Evolutionary conservation across 2,888 invertebrate genomes (phyloP).

Genomic region (Unio delphinus): DNA sequence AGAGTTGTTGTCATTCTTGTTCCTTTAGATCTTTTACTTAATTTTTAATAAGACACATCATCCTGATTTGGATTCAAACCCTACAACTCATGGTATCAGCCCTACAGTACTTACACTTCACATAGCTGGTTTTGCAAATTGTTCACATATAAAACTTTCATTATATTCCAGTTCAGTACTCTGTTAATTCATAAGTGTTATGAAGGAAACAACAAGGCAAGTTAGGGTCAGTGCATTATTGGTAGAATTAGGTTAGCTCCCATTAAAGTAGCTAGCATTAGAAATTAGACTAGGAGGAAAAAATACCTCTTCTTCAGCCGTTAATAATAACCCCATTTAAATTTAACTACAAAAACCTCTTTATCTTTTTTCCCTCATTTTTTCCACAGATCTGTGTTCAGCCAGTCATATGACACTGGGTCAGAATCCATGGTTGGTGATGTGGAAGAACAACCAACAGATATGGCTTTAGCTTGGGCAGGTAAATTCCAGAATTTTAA

Average conservation of each 20-base stretch:
- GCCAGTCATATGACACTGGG: constrained; percentile 64
- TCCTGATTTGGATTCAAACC: too few relatives aligned
- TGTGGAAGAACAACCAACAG: constrained; percentile 53
- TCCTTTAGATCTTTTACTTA: background rate
- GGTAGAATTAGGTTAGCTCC: background rate
- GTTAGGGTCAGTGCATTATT: too few relatives aligned
- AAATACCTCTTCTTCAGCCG: background rate
- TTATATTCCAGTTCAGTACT: too few relatives aligned
- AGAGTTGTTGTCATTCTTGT: background rate
- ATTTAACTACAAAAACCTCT: too few relatives aligned
- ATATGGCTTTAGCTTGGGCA: constrained; percentile 53
- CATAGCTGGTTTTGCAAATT: too few relatives aligned
- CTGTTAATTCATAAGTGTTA: too few relatives aligned
- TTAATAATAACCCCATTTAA: background rate
- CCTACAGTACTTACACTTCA: too few relatives aligned
- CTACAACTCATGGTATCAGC: too few relatives aligned
- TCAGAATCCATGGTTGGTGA: constrained; percentile 58
- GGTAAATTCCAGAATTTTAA: constrained; percentile 37
- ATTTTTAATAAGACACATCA: too few relatives aligned
- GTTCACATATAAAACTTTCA: too few relatives aligned
- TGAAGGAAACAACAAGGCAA: too few relatives aligned
- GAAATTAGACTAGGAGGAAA: too few relatives aligned
- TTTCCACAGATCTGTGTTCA: constrained; percentile 66
- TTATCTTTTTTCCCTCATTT: constrained; percentile 4
- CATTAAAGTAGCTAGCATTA: background rate